phyloP scores from a whole-genome alignment of 1,140 invertebrate species.

The Antheraea mylitta region DNA sequence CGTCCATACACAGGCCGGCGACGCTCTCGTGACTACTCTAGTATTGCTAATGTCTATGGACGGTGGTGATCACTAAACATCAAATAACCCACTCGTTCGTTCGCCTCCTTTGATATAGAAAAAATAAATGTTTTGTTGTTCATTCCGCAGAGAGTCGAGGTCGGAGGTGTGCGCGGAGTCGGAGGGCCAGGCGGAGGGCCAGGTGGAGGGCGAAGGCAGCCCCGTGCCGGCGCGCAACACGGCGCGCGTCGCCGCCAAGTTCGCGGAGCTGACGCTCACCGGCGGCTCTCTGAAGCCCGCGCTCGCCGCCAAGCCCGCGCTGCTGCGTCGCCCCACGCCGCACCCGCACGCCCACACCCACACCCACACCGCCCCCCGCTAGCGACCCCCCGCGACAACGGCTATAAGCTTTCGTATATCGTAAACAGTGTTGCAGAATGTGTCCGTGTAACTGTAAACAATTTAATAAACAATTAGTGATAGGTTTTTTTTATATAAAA shows the following conservation, averaged over 20 bases:
- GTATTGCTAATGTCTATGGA: too few species aligned
- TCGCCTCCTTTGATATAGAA: too few species aligned
- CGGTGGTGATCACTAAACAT: too few species aligned
- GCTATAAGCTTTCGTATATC: too few species aligned
- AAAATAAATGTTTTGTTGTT: not conserved
- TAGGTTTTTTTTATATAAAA: too few species aligned
- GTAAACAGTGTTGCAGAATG: too few species aligned
- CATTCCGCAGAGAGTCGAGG: constrained; percentile 1
- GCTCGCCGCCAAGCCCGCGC: constrained; percentile 86
- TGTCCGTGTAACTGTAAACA: too few species aligned
- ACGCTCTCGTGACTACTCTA: too few species aligned
- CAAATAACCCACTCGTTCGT: too few species aligned
- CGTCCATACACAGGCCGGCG: too few species aligned
- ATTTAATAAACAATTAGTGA: too few species aligned
- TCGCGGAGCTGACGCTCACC: constrained; percentile 79
- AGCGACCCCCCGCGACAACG: not conserved
- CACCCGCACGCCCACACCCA: constrained; percentile 83
- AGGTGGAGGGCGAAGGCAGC: constrained; percentile 43
- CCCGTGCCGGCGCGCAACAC: constrained; percentile 80
- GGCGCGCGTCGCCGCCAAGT: constrained; percentile 80
- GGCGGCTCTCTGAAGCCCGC: constrained; percentile 83
- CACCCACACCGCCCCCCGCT: constrained; percentile 52
- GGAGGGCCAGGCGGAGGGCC: constrained; percentile 1
- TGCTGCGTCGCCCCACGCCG: constrained; percentile 86
- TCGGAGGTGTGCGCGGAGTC: too few species aligned